These are phyloP conservation scores for Tetragonisca angustula DNA, from an alignment of 2,888 invertebrate genomes.

Conservation along the genomic window DNA sequence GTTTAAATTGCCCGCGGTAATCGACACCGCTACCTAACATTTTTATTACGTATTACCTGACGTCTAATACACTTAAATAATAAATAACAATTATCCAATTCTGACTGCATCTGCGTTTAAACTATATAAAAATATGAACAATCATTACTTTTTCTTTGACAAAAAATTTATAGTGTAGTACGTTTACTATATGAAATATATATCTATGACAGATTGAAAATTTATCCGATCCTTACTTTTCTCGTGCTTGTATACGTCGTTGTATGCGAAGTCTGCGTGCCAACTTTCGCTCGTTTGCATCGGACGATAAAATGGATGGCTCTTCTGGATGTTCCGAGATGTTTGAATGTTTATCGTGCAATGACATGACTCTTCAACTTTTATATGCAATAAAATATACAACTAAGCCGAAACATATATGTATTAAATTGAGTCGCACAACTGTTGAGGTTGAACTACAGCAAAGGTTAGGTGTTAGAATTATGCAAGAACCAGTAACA, in stretches of 20 bases:
- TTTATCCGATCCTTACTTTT: constrained; percentile 81
- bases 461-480: constrained; percentile 12
- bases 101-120: neutral
- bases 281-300: constrained; percentile 89
- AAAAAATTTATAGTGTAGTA: neutral
- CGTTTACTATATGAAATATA: neutral
- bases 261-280: constrained; percentile 89
- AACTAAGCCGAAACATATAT: neutral
- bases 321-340: constrained; percentile 80
- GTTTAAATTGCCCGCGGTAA: neutral
- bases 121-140: neutral
- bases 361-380: neutral
- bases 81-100: neutral
- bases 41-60: neutral
- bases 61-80: neutral
- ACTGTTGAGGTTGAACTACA: neutral
- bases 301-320: constrained; percentile 87
- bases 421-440: neutral
- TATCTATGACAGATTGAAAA: neutral
- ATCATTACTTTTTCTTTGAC: neutral
- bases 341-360: constrained; percentile 10
- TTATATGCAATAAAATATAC: neutral
- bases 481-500: neutral
- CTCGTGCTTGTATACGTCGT: constrained; percentile 86
- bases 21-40: neutral